phyloP scores from a whole-genome alignment of 2,113 vertebrate species.

The Aegotheles bennettii region DNA sequence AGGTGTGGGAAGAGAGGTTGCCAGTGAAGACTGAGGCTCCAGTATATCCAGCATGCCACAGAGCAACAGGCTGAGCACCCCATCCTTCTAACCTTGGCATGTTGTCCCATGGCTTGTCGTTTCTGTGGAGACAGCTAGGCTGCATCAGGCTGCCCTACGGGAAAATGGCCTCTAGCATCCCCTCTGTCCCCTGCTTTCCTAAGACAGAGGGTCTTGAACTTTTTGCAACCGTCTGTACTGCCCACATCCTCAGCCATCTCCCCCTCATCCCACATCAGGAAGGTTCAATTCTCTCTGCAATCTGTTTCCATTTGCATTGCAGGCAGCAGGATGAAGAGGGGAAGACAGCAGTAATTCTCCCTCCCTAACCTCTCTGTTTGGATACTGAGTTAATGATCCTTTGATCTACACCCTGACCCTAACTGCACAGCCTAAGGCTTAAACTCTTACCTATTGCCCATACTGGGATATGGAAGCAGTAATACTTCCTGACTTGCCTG shows the following conservation, averaged over 20 bases:
- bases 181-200: neutral
- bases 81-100: accelerated
- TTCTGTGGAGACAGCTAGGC: neutral
- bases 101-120: neutral
- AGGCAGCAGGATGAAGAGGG: neutral
- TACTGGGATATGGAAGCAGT: neutral
- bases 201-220: neutral
- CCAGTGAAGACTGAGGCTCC: no score
- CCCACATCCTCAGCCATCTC: neutral
- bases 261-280: neutral
- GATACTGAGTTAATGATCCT: neutral
- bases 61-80: neutral
- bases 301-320: neutral
- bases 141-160: neutral
- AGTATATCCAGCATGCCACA: neutral
- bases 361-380: neutral
- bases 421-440: neutral
- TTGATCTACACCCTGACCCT: neutral
- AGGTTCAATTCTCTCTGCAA: neutral
- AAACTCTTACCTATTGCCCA: neutral
- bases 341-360: neutral
- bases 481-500: neutral
- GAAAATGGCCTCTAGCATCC: neutral
- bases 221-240: neutral
- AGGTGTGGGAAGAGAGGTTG: no score